Evolutionary conservation across 2,113 vertebrate species (phyloP), one percentile per base, ranked within the genome.

Genomic region (Scytalopus superciliaris): DNA sequence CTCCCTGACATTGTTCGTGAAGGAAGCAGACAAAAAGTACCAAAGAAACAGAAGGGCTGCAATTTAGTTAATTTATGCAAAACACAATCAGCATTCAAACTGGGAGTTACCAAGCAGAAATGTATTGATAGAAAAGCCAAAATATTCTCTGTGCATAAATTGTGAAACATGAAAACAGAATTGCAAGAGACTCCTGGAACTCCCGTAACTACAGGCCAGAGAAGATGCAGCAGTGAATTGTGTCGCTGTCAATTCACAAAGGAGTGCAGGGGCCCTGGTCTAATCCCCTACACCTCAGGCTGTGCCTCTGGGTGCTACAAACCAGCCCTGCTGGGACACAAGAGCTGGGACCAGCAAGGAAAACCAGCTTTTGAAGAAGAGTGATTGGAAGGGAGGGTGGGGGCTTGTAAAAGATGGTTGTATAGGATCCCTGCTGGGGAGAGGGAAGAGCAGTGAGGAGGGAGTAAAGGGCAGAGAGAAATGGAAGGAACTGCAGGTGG

Each of bases 31-130:
- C 94, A 96, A 94, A 96, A 95, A 95, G 73, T 81, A 90, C 80
- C 93, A 72, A 75, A 81, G 89, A 70, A 96, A 96, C 88, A 95
- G 93, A 96, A 94, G 55, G 82, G 74, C 92, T 92, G 96, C 93
- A 96, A 96, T 97, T 96, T 92, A 95, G 90, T 93, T 92, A 94
- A 96, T 96, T 94, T 94, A 97, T 97, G 94, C 96, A 92, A 92
- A 96, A 92, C 76, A 95, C 64, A 96, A 89, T 95, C 96, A 92
- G 76, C 76, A 89, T 95, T 96, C 88, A 94, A 81, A 94, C 83
- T 82, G 90, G 90, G 92, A 95, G 76, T 94, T 96, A 90, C 88
- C 64, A 75, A 93, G 93, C 87, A 93, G 76, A 78, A 90, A 40
- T 67, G 52, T 84, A 92, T 83, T 94, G 92, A 86, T 75, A 53